phyloP scores from a whole-genome alignment of 92 coral and sea anemone species.

The Bergia sp. region DNA sequence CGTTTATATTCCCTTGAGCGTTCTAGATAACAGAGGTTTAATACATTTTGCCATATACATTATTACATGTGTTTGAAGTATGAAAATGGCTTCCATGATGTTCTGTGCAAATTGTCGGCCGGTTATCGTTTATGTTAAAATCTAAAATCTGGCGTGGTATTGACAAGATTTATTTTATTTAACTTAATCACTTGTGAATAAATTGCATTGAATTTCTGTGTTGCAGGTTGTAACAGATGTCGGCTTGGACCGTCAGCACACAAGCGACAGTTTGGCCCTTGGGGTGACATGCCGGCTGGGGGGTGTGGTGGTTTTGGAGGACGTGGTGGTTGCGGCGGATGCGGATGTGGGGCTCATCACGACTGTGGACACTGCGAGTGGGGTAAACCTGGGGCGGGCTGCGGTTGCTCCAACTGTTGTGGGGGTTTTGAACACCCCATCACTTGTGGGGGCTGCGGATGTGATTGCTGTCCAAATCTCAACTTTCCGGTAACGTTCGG shows the following conservation, averaged over 20 bases:
- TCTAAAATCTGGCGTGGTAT: not conserved
- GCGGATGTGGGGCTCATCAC: conserved; percentile 44
- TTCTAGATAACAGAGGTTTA: too few species aligned
- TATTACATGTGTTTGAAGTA: too few species aligned
- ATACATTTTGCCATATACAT: too few species aligned
- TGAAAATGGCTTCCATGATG: not conserved
- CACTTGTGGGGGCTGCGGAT: conserved; percentile 59
- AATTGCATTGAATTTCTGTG: conserved; percentile 1
- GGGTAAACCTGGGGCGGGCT: conserved; percentile 59
- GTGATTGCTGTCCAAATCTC: conserved; percentile 62
- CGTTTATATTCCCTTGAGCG: too few species aligned
- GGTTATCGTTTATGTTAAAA: too few species aligned
- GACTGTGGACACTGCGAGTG: conserved; percentile 52
- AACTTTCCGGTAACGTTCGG: conserved; percentile 74
- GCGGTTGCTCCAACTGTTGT: conserved; percentile 60
- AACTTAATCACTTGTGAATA: not conserved
- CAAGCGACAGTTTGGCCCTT: conserved; percentile 70
- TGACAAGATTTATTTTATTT: not conserved
- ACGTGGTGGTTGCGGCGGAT: conserved; percentile 63
- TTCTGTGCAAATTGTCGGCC: too few species aligned
- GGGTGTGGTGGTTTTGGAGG: conserved; percentile 74
- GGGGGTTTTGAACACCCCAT: conserved; percentile 70
- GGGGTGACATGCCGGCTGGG: conserved; percentile 78
- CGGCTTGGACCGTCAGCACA: conserved; percentile 55
- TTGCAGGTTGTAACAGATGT: conserved; percentile 52